Base-by-base conservation (phyloP, 1,140 invertebrate genomes). In the Megathymus violae region DNA sequence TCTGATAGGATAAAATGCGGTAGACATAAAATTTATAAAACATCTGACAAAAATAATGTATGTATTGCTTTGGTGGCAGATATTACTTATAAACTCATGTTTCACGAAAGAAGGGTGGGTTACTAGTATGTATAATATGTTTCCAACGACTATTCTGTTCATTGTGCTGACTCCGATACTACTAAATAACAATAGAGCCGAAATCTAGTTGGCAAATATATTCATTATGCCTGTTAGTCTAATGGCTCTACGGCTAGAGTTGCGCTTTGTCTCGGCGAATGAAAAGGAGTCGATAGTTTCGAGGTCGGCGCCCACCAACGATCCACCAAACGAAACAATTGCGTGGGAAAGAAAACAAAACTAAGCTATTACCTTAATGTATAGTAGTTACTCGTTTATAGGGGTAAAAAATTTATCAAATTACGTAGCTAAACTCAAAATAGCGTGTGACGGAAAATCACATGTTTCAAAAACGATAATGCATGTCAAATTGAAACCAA, bases 261-360 rank as follows among this genome's bases (percentile, higher is more conserved):
- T 44, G 41, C 38, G 38, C 40, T 56, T 56, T 56, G 52, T 56
- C 13, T 56, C 6, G 11, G 14, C 36, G 22, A 56, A 56, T 56
- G 52, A 62, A 66, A 65, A 59, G 59, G 59, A 54, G 50, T 50
- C 63, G 60, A 74, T 68, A 67, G 58, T 52, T 67, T 62, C 47
- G 69, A 67, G 64, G 56, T 67, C 50, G 19, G 5, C 17, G n/a
- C 62, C 40, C 58, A 41, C 52, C 47, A 62, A 52, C 65, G 63
- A 67, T 58, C 64, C 25, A 41, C 47, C 60, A 54, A 73, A 76
- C 64, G 69, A 69, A 69, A 56, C 43, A 62, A 67, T 70, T 74
- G 75, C 75, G 72, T 74, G 69, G 46, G 64, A 52, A 51, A 17
- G 36, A 51, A 46, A 56, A 60, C 40, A 25, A 61, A n/a, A n/a